Evolutionary conservation across 2,113 vertebrate genomes (phyloP).

Genomic region (Malaclemys terrapin): DNA sequence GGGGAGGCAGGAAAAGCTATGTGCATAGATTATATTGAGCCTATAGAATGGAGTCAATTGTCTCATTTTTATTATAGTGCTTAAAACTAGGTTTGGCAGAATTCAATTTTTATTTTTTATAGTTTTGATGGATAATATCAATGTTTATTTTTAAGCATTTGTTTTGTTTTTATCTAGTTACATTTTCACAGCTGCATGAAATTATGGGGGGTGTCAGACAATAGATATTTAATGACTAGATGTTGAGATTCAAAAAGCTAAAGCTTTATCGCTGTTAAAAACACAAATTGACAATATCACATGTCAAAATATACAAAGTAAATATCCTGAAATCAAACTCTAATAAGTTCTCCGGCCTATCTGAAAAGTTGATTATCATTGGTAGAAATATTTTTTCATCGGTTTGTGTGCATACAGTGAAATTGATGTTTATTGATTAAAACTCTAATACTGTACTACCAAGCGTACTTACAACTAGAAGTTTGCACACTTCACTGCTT

Average conservation of each 20-base stretch:
- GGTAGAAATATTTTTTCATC: not conserved
- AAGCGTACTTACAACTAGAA: not conserved
- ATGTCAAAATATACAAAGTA: not conserved
- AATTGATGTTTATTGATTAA: not conserved
- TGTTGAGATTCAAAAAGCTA: not conserved
- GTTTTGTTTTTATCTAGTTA: not conserved
- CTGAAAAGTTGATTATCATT: not conserved
- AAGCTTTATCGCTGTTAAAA: not conserved
- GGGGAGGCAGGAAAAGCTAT: conserved; percentile 13
- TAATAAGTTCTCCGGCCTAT: not conserved
- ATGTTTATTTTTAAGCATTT: not conserved
- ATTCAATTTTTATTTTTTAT: not conserved
- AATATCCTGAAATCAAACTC: not conserved
- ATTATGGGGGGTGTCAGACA: not conserved
- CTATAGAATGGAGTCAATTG: not conserved
- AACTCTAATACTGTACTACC: not conserved
- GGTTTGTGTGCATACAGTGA: not conserved
- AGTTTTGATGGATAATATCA: not conserved
- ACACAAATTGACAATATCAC: not conserved
- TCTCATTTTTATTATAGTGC: conserved; percentile 26
- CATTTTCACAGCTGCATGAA: not conserved
- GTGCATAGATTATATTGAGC: not conserved
- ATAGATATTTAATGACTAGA: not conserved
- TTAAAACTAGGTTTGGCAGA: not conserved
- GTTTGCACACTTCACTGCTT: not conserved